phyloP scores from a whole-genome alignment of 1,140 invertebrate genomes.

The Tenebrio molitor region DNA sequence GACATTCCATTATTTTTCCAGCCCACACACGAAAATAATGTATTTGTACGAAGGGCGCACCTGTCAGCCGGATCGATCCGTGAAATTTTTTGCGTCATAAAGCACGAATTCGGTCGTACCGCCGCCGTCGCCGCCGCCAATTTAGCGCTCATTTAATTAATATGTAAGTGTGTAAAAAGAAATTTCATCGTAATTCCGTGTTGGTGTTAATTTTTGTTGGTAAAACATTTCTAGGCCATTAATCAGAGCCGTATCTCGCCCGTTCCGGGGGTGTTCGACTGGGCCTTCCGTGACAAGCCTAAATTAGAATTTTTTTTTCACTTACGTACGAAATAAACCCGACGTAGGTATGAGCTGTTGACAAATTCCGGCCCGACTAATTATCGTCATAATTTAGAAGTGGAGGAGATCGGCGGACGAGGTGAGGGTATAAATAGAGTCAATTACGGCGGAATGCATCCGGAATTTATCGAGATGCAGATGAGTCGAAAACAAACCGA shows the following conservation, averaged over 20 bases:
- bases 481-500: conserved; percentile 43
- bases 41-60: too few species aligned
- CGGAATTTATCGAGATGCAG: conserved; percentile 48
- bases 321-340: conserved; percentile 34
- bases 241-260: conserved; percentile 23
- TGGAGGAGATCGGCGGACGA: conserved; percentile 34
- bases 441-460: conserved; percentile 52
- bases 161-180: conserved; percentile 19
- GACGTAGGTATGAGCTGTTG: conserved; percentile 34
- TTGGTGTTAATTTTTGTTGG: conserved; percentile 35
- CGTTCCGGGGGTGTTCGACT: conserved; percentile 1
- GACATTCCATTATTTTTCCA: too few species aligned
- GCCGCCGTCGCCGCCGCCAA: not conserved
- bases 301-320: conserved; percentile 40
- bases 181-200: conserved; percentile 26
- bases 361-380: conserved; percentile 48
- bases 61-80: too few species aligned
- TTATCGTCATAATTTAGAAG: conserved; percentile 51
- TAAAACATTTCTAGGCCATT: conserved; percentile 7
- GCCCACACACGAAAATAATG: too few species aligned
- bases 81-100: too few species aligned
- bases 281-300: conserved; percentile 24
- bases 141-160: conserved; percentile 21
- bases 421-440: conserved; percentile 52
- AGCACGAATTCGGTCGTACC: too few species aligned